phyloP scores from a whole-genome alignment of 1,140 invertebrate species.

The Drosophila ercepeae region DNA sequence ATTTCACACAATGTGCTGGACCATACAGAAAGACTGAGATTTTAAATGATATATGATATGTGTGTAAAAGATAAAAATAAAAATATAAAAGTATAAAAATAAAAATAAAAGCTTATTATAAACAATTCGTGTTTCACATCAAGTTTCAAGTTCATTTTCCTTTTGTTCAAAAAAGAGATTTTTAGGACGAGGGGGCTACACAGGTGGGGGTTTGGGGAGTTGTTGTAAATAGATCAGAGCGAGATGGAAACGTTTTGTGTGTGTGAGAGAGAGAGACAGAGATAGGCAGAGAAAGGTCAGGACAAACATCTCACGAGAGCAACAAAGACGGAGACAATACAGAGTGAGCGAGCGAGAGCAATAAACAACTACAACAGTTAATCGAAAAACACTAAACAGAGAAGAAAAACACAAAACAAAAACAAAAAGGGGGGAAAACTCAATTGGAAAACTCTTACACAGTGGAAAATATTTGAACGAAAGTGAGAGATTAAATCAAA shows the following conservation, averaged over 20 bases:
- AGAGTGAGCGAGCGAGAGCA: slow-evolving; percentile 37
- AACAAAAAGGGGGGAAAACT: too few species aligned
- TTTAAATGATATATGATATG: slow-evolving; percentile 38
- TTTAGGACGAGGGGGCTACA: neutral
- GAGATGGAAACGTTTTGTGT: too few species aligned
- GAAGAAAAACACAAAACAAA: neutral
- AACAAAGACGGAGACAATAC: slow-evolving; percentile 39
- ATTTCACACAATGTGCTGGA: slow-evolving; percentile 25
- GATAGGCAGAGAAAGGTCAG: slow-evolving; percentile 8
- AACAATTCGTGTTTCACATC: slow-evolving; percentile 43
- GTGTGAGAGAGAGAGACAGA: slow-evolving; percentile 16
- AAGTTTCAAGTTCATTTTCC: slow-evolving; percentile 28
- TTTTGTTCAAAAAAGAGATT: slow-evolving; percentile 18
- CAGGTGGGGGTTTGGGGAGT: neutral
- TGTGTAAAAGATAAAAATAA: slow-evolving; percentile 18
- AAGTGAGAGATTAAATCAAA: slow-evolving; percentile 23
- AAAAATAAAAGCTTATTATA: slow-evolving; percentile 14
- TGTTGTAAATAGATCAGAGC: slow-evolving; percentile 25
- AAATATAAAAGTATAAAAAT: slow-evolving; percentile 14
- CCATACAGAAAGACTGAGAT: slow-evolving; percentile 32
- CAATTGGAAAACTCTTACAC: slow-evolving; percentile 15
- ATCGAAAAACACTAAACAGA: slow-evolving; percentile 12
- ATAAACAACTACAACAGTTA: slow-evolving; percentile 63
- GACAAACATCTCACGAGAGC: slow-evolving; percentile 25
- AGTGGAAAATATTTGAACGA: slow-evolving; percentile 29